Conservation (phyloP, 2,888 invertebrate species). For the Mythimna albipuncta region DNA sequence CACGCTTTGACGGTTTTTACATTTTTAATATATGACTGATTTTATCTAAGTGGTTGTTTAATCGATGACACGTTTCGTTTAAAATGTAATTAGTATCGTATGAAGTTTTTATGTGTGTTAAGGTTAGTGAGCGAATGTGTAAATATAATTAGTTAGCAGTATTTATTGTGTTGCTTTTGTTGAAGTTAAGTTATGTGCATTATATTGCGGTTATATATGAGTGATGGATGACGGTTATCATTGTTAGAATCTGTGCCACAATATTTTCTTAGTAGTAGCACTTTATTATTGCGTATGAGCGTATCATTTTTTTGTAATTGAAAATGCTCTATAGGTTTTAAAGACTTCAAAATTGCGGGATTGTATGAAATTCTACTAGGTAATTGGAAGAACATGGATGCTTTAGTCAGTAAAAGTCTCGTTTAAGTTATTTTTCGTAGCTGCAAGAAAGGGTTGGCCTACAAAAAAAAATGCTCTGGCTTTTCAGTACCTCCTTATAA, state of each 20-base stretch:
- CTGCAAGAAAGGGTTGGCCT: too few species aligned
- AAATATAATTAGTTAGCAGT: conserved; percentile 28
- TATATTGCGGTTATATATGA: conserved; percentile 24
- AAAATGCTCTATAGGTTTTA: background rate
- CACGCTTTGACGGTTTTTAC: conserved; percentile 48
- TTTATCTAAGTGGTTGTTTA: conserved; percentile 48
- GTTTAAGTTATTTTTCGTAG: too few species aligned
- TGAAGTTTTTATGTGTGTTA: conserved; percentile 60
- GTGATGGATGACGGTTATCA: conserved; percentile 31
- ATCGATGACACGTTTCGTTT: conserved; percentile 49
- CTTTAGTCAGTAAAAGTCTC: too few species aligned
- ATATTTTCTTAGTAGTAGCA: background rate
- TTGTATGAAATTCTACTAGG: background rate
- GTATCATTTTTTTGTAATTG: background rate
- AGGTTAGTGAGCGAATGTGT: conserved; percentile 43
- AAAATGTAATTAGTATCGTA: conserved; percentile 46
- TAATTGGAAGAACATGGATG: too few species aligned
- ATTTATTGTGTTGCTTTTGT: conserved; percentile 39
- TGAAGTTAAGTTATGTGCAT: conserved; percentile 38
- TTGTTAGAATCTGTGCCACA: conserved; percentile 14
- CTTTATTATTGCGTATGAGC: background rate
- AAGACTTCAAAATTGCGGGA: background rate
- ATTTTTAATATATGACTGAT: conserved; percentile 48
- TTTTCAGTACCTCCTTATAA: too few species aligned
- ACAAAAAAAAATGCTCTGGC: too few species aligned